Evolutionary conservation across 2,797 vertebrate species (phyloP), one percentile per base, ranked within the genome.

Genomic region (Crypturellus tataupa): DNA sequence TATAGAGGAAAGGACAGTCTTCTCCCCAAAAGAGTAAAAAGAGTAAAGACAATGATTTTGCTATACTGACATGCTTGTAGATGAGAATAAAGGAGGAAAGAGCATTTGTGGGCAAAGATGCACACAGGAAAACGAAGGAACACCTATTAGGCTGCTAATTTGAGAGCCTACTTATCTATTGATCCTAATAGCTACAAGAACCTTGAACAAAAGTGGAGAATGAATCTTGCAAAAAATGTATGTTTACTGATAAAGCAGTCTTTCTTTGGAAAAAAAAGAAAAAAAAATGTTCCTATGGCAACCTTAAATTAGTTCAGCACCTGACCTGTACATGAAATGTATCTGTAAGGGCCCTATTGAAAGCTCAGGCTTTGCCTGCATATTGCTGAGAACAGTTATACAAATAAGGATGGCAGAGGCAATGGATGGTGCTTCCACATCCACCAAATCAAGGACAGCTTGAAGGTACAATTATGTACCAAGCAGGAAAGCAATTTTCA

Each of bases 291-390:
- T 96, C 33, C 47, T 76, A 93, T 56, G 75, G 85, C 56, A 92
- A 95, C 94, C 24, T 14, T 24, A 68, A 47, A 17, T 13, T 20
- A 85, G 89, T 86, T 89, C 81, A 89, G 86, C 86, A 56, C 78
- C 60, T 92, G 81, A 79, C 86, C 84, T 90, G 84, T 16, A 14
- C 51, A 31, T 8, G 11, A 35, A 81, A 42, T 55, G 51, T 46
- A 3, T 46, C 63, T 81, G 63, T 37, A 81, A 90, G 70, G 83
- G 46, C 64, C 63, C 33, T 51, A 86, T 20, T 47, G 23, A 31
- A 92, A 90, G 78, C 75, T 85, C 46, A 80, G 42, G 33, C 29
- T 33, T 87, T 85, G 77, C 21, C 47, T 64, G 46, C 27, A 31
- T 67, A 79, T 67, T 53, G 3, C 35, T 44, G 24, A 60, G 56